A percentile compares a stretch with the other conserved stretches of the same genome.
Evolutionary conservation across 2,113 vertebrate species (phyloP).

Genomic region (Apeltes quadracus): DNA sequence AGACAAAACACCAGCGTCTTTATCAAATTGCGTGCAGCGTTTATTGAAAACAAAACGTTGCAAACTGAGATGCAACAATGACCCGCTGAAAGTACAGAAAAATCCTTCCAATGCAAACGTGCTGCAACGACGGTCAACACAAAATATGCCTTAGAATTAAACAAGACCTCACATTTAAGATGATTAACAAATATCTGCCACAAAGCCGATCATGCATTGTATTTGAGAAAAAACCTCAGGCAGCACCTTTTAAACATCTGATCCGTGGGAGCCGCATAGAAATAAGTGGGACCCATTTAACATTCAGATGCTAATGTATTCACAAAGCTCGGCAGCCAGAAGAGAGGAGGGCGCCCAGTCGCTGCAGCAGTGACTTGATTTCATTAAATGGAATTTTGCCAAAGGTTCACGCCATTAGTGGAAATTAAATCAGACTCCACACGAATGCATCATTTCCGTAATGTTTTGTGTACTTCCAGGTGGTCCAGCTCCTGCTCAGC

Average conservation of each 20-base stretch:
- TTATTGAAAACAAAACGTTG: background rate
- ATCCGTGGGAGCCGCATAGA: background rate
- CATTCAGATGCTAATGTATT: background rate
- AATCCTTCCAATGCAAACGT: background rate
- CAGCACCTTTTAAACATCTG: background rate
- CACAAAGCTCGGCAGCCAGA: background rate
- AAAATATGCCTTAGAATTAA: background rate
- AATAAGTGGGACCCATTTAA: background rate
- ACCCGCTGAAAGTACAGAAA: background rate
- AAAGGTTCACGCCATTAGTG: background rate
- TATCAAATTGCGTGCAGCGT: background rate
- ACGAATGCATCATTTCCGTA: background rate
- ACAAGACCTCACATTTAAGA: background rate
- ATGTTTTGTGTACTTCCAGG: conserved; percentile 73
- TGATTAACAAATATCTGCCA: background rate
- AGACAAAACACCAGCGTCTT: background rate
- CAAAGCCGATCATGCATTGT: background rate
- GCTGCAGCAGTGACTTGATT: background rate
- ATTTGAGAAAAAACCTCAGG: background rate
- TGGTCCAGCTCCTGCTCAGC: conserved; percentile 95
- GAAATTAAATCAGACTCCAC: background rate
- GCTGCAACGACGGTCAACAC: background rate
- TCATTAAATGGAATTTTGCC: background rate
- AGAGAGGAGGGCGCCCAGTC: background rate
- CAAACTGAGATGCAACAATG: background rate